Percentiles rank a stretch among this genome's conserved stretches.
Evolutionary conservation across 2,888 invertebrate species (phyloP).

Genomic region (Epirrhoe tristata): DNA sequence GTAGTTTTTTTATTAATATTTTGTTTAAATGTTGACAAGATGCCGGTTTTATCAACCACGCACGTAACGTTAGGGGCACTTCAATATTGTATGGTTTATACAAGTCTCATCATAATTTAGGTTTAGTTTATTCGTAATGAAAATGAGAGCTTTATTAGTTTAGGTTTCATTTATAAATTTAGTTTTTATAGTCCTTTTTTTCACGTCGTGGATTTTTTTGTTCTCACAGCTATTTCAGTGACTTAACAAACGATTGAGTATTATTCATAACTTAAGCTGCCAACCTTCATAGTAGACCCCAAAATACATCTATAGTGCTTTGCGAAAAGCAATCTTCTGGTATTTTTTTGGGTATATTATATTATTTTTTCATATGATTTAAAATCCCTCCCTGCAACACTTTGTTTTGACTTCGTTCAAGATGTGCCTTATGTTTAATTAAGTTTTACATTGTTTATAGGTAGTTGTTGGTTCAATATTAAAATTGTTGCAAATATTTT

Average conservation of each 20-base stretch:
- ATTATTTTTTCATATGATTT: too few relatives aligned
- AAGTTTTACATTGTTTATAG: not conserved
- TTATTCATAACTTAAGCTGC: too few relatives aligned
- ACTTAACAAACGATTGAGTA: too few relatives aligned
- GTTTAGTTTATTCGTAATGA: slow-evolving; percentile 63
- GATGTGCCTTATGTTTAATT: slow-evolving; percentile 27
- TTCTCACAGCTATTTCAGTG: not conserved
- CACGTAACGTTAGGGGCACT: not conserved
- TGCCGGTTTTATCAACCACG: not conserved
- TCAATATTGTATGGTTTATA: slow-evolving; percentile 25
- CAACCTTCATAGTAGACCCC: too few relatives aligned
- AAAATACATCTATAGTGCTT: not conserved
- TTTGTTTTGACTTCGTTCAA: not conserved
- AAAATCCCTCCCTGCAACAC: not conserved
- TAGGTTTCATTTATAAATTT: slow-evolving; percentile 52
- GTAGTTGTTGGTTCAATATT: slow-evolving; percentile 14
- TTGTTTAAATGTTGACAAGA: not conserved
- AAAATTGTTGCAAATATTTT: slow-evolving; percentile 15
- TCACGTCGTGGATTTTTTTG: not conserved
- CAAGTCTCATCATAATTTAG: slow-evolving; percentile 65
- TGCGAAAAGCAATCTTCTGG: not conserved
- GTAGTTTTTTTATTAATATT: not conserved
- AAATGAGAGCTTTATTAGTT: slow-evolving; percentile 80
- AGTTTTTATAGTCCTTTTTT: slow-evolving; percentile 5
- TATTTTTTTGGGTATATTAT: not conserved